phyloP scores from a whole-genome alignment of 2,113 vertebrate species.

The Ctenomys sociabilis region DNA sequence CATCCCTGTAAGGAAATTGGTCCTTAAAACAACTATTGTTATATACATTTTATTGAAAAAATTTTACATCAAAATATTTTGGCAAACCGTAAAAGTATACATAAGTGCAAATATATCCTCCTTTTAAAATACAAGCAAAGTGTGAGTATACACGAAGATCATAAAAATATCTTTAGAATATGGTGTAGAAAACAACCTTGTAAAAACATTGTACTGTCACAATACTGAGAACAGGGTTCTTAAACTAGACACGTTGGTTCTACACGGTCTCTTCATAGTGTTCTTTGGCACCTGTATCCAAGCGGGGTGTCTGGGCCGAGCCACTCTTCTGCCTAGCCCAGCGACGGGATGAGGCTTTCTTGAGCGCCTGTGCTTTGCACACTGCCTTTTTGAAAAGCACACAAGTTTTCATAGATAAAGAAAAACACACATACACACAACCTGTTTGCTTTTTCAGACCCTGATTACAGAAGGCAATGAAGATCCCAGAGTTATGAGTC shows the following conservation, averaged over 20 bases:
- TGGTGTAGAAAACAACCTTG: constrained; percentile 86
- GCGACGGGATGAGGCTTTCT: constrained; percentile 62
- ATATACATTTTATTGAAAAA: constrained; percentile 95
- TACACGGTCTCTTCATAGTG: constrained; percentile 80
- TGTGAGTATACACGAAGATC: constrained; percentile 90
- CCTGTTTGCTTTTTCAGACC: constrained; percentile 69
- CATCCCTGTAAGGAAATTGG: not conserved
- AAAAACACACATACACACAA: constrained; percentile 42
- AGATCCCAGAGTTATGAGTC: constrained; percentile 46
- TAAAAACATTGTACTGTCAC: constrained; percentile 81
- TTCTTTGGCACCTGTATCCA: constrained; percentile 79
- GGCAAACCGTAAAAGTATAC: constrained; percentile 92
- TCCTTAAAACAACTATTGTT: constrained; percentile 78
- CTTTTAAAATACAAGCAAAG: constrained; percentile 90
- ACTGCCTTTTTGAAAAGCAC: constrained; percentile 74
- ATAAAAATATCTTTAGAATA: constrained; percentile 87
- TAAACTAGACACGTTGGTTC: constrained; percentile 77
- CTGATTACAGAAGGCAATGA: constrained; percentile 63
- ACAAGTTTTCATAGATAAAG: constrained; percentile 36
- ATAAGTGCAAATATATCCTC: constrained; percentile 96
- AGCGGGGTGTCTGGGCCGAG: constrained; percentile 47
- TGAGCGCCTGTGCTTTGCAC: constrained; percentile 69
- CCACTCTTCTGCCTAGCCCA: constrained; percentile 21
- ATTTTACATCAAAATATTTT: constrained; percentile 92
- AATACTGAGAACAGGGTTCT: constrained; percentile 81